These are phyloP conservation scores for Aldabrachelys gigantea DNA, from an alignment of 2,113 vertebrate species.

Conservation along the genomic window DNA sequence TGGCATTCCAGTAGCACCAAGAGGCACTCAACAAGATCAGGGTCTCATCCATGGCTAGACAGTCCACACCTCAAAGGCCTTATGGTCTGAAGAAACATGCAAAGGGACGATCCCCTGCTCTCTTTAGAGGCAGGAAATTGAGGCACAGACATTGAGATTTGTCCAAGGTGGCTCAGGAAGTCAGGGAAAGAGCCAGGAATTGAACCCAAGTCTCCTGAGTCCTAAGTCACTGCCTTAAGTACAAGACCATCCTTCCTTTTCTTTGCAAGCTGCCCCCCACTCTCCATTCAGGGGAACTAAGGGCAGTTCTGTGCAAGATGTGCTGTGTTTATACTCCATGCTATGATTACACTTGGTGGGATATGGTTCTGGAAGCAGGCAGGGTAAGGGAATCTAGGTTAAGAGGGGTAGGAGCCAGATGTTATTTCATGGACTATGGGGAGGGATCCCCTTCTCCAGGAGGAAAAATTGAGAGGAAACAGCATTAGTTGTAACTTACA, in stretches of 20 bases:
- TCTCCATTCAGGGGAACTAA: background rate
- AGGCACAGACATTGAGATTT: background rate
- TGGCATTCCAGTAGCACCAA: background rate
- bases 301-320: background rate
- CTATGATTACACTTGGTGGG: background rate
- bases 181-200: background rate
- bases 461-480: background rate
- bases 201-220: rapidly evolving
- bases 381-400: background rate
- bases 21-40: rapidly evolving
- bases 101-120: background rate
- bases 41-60: rapidly evolving
- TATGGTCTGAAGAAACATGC: background rate
- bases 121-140: background rate
- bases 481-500: background rate
- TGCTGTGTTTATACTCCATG: background rate
- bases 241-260: background rate
- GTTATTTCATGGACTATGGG: background rate
- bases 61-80: background rate
- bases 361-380: background rate
- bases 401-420: background rate
- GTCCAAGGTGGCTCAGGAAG: background rate
- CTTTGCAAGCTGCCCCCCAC: background rate
- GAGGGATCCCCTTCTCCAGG: background rate
- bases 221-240: background rate